Conservation (phyloP, 2,888 invertebrate species). For the Crossocerus cetratus region DNA sequence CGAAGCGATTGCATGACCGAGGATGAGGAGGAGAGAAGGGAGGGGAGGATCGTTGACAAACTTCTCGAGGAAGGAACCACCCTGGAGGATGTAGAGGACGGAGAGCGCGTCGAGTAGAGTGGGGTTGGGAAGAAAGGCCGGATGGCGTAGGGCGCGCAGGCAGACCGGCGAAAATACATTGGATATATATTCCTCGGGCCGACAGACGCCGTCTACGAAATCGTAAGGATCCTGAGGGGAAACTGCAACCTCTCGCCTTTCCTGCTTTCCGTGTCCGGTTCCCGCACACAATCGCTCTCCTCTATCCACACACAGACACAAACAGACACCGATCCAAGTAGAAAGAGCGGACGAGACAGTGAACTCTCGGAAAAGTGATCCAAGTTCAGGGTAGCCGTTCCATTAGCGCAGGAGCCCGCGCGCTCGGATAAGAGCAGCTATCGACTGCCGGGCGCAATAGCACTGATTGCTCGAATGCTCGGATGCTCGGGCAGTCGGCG, state of each 20-base stretch:
- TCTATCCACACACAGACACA: background rate
- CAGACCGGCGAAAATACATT: background rate
- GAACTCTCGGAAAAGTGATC: too few relatives aligned
- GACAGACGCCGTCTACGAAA: background rate
- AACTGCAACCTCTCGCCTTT: background rate
- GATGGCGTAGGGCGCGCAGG: background rate
- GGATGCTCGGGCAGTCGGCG: too few relatives aligned
- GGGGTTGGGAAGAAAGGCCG: background rate
- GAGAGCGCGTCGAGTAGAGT: too few relatives aligned
- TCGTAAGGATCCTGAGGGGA: constrained; percentile 1
- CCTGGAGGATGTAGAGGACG: too few relatives aligned
- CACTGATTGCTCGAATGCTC: too few relatives aligned
- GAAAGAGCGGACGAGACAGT: too few relatives aligned
- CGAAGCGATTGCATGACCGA: background rate
- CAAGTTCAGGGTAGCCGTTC: too few relatives aligned
- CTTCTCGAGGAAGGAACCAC: constrained; percentile 2
- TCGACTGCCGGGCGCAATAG: too few relatives aligned
- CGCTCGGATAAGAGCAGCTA: too few relatives aligned
- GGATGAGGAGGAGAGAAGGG: background rate
- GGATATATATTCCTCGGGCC: background rate
- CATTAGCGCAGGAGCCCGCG: too few relatives aligned
- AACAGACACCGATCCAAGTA: too few relatives aligned
- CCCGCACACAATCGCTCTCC: background rate
- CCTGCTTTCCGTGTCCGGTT: background rate
- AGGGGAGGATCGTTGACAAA: constrained; percentile 30